Evolutionary conservation across 2,113 vertebrate genomes (phyloP).

Genomic region (Capra hircus): DNA sequence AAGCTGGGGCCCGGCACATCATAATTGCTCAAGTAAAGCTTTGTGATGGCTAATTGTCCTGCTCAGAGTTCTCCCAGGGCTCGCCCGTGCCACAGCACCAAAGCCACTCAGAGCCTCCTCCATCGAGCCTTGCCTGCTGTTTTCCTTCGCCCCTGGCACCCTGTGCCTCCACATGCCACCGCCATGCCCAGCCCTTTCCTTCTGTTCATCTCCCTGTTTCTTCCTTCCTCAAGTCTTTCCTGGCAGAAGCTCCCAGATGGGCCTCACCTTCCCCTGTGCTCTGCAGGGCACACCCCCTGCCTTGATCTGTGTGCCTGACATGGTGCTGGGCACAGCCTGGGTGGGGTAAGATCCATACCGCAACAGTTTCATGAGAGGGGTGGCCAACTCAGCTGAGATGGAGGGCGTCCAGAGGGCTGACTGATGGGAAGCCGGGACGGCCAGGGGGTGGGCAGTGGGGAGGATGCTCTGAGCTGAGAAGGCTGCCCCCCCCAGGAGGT

Average conservation of each 20-base stretch:
- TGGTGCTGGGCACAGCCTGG: neutral
- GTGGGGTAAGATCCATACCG: neutral
- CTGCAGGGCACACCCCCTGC: too few species aligned
- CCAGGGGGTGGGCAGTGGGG: rapidly evolving
- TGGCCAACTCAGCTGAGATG: neutral
- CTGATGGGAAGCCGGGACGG: neutral
- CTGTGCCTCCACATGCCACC: neutral
- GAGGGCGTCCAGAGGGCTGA: neutral
- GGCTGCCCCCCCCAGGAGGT: neutral
- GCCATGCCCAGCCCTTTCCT: neutral
- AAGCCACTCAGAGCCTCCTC: neutral
- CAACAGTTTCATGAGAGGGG: neutral
- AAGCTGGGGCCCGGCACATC: neutral
- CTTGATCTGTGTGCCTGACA: neutral
- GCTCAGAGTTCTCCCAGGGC: neutral
- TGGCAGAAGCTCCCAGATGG: neutral
- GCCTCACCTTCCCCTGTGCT: neutral
- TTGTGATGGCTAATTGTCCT: too few species aligned
- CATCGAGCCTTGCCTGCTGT: neutral
- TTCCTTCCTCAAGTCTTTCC: neutral
- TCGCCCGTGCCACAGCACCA: neutral
- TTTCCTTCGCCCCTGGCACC: neutral
- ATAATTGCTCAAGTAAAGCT: neutral
- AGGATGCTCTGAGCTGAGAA: neutral
- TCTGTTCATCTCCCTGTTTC: neutral